Conservation (phyloP, 2,113 vertebrate genomes). For the Natator depressus region DNA sequence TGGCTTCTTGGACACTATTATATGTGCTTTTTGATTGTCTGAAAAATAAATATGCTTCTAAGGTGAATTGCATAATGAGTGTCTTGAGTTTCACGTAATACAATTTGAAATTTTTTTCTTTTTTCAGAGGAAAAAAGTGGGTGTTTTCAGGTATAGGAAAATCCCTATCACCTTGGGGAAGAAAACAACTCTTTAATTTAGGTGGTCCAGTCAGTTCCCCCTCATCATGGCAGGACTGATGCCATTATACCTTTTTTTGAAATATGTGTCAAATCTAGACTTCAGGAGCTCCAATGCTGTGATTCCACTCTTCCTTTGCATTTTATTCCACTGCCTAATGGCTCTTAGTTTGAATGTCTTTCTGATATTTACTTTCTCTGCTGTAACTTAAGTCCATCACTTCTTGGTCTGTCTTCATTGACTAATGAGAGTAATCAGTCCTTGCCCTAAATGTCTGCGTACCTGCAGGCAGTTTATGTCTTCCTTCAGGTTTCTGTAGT, state of each 20-base stretch:
- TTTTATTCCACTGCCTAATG: not conserved
- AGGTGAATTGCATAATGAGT: not conserved
- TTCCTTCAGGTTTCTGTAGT: not conserved
- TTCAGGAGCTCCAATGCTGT: not conserved
- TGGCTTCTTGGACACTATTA: not conserved
- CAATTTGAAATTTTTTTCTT: not conserved
- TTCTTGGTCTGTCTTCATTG: conserved; percentile 10
- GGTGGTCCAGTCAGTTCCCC: not conserved
- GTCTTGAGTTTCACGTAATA: not conserved
- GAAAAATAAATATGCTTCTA: accelerated
- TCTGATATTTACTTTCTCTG: not conserved
- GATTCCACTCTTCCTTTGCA: not conserved
- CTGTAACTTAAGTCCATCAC: not conserved
- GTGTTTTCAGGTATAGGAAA: not conserved
- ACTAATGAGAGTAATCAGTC: not conserved
- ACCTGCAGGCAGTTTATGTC: not conserved
- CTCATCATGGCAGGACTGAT: not conserved
- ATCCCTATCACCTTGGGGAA: not conserved
- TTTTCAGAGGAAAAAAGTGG: not conserved
- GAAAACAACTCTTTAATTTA: not conserved
- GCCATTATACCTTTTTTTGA: not conserved
- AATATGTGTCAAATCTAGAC: not conserved
- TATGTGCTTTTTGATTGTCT: not conserved
- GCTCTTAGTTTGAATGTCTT: not conserved
- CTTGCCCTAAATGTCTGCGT: not conserved